These are phyloP conservation scores for Glaucidium brasilianum DNA, from an alignment of 2,113 vertebrate genomes.

Conservation along the genomic window DNA sequence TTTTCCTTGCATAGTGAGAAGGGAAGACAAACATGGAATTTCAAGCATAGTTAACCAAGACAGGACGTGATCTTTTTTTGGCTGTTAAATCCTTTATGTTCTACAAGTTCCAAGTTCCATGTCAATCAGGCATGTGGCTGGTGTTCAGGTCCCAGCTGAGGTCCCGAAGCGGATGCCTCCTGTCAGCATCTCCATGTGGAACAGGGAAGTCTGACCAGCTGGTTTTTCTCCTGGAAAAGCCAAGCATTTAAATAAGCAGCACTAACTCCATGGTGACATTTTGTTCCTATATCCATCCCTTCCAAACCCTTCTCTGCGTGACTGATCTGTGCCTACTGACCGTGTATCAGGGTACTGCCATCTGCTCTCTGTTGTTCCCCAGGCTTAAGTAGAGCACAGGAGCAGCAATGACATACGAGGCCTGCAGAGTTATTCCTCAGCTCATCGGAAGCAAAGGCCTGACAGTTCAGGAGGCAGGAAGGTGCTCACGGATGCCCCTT, in stretches of 20 bases:
- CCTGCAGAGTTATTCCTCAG: background rate
- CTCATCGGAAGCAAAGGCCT: background rate
- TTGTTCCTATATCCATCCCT: background rate
- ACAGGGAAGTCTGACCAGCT: background rate
- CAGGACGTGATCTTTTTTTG: background rate
- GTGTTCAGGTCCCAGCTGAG: background rate
- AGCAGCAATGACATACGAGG: rapidly evolving
- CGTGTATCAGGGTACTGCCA: rapidly evolving
- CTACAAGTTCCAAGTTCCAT: background rate
- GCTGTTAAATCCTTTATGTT: background rate
- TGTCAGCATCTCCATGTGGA: background rate
- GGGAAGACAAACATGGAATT: background rate
- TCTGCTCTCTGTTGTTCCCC: rapidly evolving
- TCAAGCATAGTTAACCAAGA: background rate
- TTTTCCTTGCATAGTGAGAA: background rate
- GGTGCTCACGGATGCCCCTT: rapidly evolving
- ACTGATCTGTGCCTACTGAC: rapidly evolving
- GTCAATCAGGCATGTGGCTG: background rate
- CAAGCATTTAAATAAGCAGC: background rate
- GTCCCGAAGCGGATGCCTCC: background rate
- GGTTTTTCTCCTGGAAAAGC: background rate
- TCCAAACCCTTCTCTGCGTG: background rate
- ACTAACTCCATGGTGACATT: background rate
- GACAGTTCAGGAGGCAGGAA: background rate
- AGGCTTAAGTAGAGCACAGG: rapidly evolving